Evolutionary conservation across 2,113 vertebrate genomes (phyloP).

Genomic region (Ceyx cyanopectus): DNA sequence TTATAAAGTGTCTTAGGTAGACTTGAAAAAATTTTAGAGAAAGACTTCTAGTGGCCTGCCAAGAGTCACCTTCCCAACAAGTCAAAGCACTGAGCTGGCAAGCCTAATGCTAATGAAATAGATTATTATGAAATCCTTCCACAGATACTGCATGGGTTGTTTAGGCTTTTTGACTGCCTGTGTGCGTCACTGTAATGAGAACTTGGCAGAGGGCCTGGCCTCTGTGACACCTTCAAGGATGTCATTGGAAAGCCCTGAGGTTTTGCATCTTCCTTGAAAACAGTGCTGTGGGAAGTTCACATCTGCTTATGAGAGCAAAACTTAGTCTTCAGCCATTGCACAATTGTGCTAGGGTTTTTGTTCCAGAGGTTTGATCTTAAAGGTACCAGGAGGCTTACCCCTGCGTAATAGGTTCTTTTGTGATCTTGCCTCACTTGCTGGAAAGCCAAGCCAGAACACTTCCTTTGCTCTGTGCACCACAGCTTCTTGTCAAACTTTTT

Average conservation of each 20-base stretch:
- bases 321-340: not conserved
- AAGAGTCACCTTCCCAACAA: not conserved
- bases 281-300: not conserved
- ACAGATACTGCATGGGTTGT: not conserved
- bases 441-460: not conserved
- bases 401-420: not conserved
- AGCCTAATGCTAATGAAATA: not conserved
- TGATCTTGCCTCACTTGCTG: not conserved
- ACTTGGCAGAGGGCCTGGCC: slow-evolving; percentile 26
- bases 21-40: not conserved
- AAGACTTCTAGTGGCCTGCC: not conserved
- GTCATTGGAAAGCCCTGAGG: not conserved
- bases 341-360: not conserved
- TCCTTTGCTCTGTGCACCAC: fast-evolving
- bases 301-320: not conserved
- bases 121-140: not conserved
- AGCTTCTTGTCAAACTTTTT: not conserved
- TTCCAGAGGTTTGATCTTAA: not conserved
- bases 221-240: slow-evolving; percentile 22
- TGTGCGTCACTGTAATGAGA: not conserved
- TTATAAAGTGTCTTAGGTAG: not conserved
- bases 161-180: not conserved
- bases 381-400: not conserved
- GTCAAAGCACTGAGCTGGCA: not conserved
- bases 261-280: slow-evolving; percentile 8